These are phyloP conservation scores for Periophthalmus modestus DNA, from an alignment of 2,113 vertebrate genomes.

Conservation along the genomic window DNA sequence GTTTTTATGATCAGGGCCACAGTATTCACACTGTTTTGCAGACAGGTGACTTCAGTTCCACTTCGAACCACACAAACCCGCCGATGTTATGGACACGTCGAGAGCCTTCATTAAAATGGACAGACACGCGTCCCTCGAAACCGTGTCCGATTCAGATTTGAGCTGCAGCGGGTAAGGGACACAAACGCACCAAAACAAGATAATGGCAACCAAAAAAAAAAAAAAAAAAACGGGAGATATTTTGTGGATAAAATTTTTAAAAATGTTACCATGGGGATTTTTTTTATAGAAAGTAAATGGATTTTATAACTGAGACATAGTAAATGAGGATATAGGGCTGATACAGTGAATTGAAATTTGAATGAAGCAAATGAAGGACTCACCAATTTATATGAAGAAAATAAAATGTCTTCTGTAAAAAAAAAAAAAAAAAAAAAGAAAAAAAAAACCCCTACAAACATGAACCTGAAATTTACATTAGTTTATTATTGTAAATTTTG, in stretches of 20 bases:
- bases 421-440: too few species aligned
- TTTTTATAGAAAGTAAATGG: background rate
- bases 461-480: too few species aligned
- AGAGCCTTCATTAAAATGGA: slow-evolving; percentile 1
- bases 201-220: background rate
- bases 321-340: too few species aligned
- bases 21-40: background rate
- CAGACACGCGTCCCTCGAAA: background rate
- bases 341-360: too few species aligned
- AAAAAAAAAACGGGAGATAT: background rate
- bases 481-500: too few species aligned
- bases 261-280: background rate
- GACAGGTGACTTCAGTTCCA: background rate
- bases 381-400: too few species aligned
- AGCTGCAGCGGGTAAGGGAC: background rate
- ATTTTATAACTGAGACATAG: too few species aligned
- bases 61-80: background rate
- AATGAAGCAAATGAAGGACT: too few species aligned
- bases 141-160: background rate
- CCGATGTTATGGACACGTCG: background rate
- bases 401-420: too few species aligned
- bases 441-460: too few species aligned
- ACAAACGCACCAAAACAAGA: background rate
- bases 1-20: background rate
- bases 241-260: background rate